A percentile compares a stretch with the other conserved stretches of the same genome.
phyloP scores from a whole-genome alignment of 2,113 vertebrate species.

The Caranx ignobilis region DNA sequence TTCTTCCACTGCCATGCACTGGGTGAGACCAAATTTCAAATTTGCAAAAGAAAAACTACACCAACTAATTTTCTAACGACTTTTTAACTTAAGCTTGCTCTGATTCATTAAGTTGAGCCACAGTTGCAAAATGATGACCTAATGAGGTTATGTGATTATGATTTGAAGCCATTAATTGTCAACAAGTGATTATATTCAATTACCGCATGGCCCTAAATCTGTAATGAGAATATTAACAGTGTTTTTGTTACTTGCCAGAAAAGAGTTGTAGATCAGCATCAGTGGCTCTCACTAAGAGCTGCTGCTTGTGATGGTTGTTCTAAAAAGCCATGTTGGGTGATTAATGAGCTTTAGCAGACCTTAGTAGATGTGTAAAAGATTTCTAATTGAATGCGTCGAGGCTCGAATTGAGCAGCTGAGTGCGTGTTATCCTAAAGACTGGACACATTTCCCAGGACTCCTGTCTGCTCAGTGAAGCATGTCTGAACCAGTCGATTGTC shows the following conservation, averaged over 20 bases:
- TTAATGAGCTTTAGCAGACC: slow-evolving; percentile 47
- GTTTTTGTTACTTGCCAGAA: neutral
- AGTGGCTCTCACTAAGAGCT: slow-evolving; percentile 11
- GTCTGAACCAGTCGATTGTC: slow-evolving; percentile 43
- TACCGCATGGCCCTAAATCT: neutral
- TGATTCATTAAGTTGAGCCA: neutral
- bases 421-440: slow-evolving; percentile 41
- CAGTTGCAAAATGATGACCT: neutral
- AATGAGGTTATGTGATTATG: neutral
- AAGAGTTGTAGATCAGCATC: slow-evolving; percentile 5
- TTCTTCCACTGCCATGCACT: too few relatives aligned
- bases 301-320: slow-evolving; percentile 24
- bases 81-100: neutral
- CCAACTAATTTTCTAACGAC: neutral
- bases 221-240: slow-evolving; percentile 3
- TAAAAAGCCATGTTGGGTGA: slow-evolving; percentile 47
- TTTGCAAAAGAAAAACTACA: neutral
- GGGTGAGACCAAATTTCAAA: neutral
- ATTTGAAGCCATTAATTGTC: slow-evolving; percentile 15
- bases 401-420: slow-evolving; percentile 47
- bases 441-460: slow-evolving; percentile 50
- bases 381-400: slow-evolving; percentile 56
- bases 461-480: slow-evolving; percentile 46
- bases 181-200: neutral
- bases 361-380: slow-evolving; percentile 28